Evolutionary conservation across 2,888 invertebrate species (phyloP).

Genomic region (Mactromeris polynyma): DNA sequence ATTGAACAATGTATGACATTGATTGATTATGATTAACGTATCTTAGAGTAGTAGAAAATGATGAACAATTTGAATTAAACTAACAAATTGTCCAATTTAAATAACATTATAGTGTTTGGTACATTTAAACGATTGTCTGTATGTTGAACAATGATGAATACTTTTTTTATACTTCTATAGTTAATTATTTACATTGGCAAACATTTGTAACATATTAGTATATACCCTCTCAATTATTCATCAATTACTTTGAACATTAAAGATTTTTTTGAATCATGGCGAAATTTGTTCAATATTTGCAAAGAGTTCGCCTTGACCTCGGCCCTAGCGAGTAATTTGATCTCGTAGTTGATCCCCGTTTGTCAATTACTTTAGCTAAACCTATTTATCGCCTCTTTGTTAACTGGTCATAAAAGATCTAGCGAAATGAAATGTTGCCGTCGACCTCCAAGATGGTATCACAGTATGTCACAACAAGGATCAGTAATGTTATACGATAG

Average conservation of each 20-base stretch:
- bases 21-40: not conserved
- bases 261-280: not conserved
- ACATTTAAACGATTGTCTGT: not conserved
- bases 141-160: not conserved
- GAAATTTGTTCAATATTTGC: not conserved
- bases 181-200: not conserved
- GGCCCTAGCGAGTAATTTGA: not conserved
- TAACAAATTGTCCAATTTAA: constrained; percentile 4
- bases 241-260: not conserved
- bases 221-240: not conserved
- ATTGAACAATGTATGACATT: not conserved
- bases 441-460: not conserved
- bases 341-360: not conserved
- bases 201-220: not conserved
- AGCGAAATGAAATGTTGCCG: constrained; percentile 6
- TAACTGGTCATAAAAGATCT: not conserved
- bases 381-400: not conserved
- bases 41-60: not conserved
- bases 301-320: not conserved
- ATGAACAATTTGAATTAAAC: not conserved
- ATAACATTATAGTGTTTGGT: not conserved
- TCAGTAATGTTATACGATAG: not conserved
- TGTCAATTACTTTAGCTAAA: not conserved
- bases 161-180: not conserved
- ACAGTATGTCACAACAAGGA: not conserved